phyloP scores from a whole-genome alignment of 1,140 invertebrate species.

The Drosophila yakuba region DNA sequence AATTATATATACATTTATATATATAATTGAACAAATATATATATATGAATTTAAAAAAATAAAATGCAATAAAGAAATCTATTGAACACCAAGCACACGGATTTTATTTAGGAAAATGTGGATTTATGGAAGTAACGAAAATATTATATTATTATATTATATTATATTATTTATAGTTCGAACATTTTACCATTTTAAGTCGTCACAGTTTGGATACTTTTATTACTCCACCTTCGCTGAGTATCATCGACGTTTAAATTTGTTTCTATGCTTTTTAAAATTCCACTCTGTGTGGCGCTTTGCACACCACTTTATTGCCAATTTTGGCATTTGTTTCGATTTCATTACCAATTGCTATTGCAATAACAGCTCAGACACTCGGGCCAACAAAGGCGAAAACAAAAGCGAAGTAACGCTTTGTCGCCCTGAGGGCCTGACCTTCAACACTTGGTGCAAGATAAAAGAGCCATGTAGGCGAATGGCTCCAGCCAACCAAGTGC shows the following conservation, averaged over 20 bases:
- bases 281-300: not conserved
- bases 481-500: slow-evolving; percentile 24
- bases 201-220: too few species aligned
- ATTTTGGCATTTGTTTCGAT: slow-evolving; percentile 44
- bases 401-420: slow-evolving; percentile 17
- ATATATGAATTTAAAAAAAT: slow-evolving; percentile 57
- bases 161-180: too few species aligned
- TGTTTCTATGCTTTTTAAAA: not conserved
- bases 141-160: too few species aligned
- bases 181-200: too few species aligned
- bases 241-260: not conserved
- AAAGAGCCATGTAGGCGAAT: slow-evolving; percentile 23
- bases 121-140: too few species aligned
- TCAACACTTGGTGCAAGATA: slow-evolving; percentile 29
- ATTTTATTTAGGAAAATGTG: not conserved
- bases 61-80: slow-evolving; percentile 79
- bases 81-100: slow-evolving; percentile 68
- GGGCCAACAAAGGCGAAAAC: slow-evolving; percentile 5
- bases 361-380: slow-evolving; percentile 63
- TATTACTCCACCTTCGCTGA: not conserved
- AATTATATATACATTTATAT: slow-evolving; percentile 65
- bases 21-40: slow-evolving; percentile 59
- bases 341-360: slow-evolving; percentile 67
- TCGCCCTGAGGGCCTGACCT: slow-evolving; percentile 51
- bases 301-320: slow-evolving; percentile 18